A percentile compares a stretch with the other conserved stretches of the same genome.
Evolutionary conservation across 2,888 invertebrate species (phyloP).

Genomic region (Lithophane semibrunnea): DNA sequence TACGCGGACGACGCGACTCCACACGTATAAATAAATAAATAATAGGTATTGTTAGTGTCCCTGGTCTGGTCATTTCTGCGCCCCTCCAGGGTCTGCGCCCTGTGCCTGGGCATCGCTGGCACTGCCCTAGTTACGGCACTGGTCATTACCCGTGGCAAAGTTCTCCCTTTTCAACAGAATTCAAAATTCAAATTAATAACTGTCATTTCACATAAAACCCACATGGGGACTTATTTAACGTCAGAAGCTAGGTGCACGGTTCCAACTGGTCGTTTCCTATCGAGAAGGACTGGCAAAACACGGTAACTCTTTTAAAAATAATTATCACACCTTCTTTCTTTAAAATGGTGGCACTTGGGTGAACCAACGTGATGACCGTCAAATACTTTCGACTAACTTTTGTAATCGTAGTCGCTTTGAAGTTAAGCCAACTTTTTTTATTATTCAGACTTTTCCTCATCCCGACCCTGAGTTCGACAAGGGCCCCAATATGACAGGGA

Average conservation of each 20-base stretch:
- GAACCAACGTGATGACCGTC: background rate
- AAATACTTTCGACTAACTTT: background rate
- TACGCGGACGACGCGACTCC: too few relatives aligned
- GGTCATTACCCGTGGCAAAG: too few relatives aligned
- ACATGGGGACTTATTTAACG: background rate
- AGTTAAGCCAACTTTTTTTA: background rate
- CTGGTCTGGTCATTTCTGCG: too few relatives aligned
- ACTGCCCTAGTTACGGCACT: too few relatives aligned
- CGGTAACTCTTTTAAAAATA: background rate
- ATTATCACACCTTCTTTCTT: background rate
- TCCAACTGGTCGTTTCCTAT: too few relatives aligned
- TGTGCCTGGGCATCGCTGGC: too few relatives aligned
- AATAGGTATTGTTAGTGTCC: too few relatives aligned
- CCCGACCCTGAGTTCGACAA: background rate
- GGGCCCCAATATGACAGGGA: slow-evolving; percentile 11
- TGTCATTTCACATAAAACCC: background rate
- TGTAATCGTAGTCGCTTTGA: background rate
- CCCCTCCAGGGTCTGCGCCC: too few relatives aligned
- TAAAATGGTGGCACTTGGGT: background rate
- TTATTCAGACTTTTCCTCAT: background rate
- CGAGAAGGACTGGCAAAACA: background rate
- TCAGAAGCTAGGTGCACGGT: background rate
- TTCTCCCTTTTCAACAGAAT: background rate
- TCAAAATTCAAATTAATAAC: background rate
- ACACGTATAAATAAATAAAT: too few relatives aligned